These are phyloP conservation scores for Latrodectus geometricus DNA, from an alignment of 1,140 invertebrate species.

Conservation along the genomic window DNA sequence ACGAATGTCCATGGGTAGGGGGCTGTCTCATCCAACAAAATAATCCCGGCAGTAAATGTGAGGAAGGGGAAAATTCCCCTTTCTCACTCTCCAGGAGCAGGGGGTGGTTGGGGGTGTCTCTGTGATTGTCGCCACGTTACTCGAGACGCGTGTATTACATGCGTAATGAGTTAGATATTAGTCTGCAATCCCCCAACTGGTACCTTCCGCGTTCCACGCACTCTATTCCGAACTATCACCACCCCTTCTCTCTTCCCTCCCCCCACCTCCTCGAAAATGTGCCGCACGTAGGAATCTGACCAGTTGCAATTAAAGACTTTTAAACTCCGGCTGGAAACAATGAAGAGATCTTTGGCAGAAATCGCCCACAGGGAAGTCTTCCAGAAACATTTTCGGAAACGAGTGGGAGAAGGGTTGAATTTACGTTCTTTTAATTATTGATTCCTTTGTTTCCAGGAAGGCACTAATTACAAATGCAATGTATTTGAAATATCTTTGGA, in stretches of 20 bases:
- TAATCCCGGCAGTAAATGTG: neutral
- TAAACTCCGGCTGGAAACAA: neutral
- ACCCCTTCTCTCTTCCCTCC: neutral
- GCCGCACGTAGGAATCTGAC: neutral
- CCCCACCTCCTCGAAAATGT: neutral
- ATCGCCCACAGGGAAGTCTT: too few relatives aligned
- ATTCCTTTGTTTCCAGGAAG: too few relatives aligned
- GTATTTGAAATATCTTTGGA: too few relatives aligned
- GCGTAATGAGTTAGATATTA: slow-evolving; percentile 51
- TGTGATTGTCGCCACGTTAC: slow-evolving; percentile 22
- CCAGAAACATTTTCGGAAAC: too few relatives aligned
- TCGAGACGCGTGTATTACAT: slow-evolving; percentile 40
- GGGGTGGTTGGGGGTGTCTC: neutral
- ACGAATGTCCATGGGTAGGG: slow-evolving; percentile 13
- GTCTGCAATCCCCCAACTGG: slow-evolving; percentile 5
- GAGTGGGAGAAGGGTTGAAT: too few relatives aligned
- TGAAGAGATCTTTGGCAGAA: too few relatives aligned
- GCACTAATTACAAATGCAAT: too few relatives aligned
- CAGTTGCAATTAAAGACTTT: neutral
- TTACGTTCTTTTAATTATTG: too few relatives aligned
- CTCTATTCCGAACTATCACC: neutral
- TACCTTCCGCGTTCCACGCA: neutral
- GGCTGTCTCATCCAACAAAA: slow-evolving; percentile 4
- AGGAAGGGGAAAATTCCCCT: neutral
- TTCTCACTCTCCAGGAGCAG: neutral